These are phyloP conservation scores for Fistularia commersonii DNA, from an alignment of 2,797 vertebrate genomes.

Conservation along the genomic window DNA sequence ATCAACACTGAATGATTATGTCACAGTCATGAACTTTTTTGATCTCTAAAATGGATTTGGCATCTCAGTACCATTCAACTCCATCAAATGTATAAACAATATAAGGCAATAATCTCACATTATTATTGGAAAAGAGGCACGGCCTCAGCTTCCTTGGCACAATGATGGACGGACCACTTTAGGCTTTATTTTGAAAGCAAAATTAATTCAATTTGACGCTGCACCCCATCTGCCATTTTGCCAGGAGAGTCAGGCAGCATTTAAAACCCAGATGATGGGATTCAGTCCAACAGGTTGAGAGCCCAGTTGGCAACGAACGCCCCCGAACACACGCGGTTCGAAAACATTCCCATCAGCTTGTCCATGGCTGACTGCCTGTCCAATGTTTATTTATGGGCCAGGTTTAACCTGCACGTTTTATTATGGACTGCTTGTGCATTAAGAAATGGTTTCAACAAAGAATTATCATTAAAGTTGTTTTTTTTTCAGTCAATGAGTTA, in stretches of 20 bases:
- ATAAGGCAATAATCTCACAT: neutral
- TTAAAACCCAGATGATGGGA: slow-evolving; percentile 19
- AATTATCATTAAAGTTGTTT: too few species aligned
- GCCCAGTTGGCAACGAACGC: neutral
- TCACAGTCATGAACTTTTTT: too few species aligned
- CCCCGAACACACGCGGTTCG: slow-evolving; percentile 2
- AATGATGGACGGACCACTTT: slow-evolving; percentile 3
- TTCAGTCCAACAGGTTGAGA: slow-evolving; percentile 5
- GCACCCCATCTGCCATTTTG: slow-evolving; percentile 3
- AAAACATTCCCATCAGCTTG: too few species aligned
- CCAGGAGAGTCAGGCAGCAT: slow-evolving; percentile 25
- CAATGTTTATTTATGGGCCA: too few species aligned
- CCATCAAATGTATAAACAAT: neutral
- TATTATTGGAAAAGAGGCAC: neutral
- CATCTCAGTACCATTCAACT: neutral
- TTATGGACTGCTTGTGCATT: too few species aligned
- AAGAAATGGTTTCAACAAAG: too few species aligned
- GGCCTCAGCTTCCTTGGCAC: neutral
- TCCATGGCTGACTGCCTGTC: too few species aligned
- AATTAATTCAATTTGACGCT: neutral
- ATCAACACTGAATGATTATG: too few species aligned
- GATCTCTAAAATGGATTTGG: too few species aligned
- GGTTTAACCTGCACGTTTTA: too few species aligned
- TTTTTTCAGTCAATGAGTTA: too few species aligned
- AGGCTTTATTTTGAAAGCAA: slow-evolving; percentile 8